Conservation (phyloP, 1,140 invertebrate species). For the Musca vetustissima region DNA sequence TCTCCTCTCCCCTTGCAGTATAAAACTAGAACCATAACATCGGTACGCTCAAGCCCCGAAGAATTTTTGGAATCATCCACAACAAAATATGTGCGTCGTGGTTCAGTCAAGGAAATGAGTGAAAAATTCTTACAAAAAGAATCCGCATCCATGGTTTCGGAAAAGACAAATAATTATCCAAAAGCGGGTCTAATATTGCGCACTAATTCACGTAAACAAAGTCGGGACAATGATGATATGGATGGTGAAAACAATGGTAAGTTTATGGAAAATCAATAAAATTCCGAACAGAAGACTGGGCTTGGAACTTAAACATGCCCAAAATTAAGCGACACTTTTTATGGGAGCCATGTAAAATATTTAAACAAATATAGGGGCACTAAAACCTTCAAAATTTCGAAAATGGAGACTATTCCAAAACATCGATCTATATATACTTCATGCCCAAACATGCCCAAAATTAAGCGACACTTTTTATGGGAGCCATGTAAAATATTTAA, state of each 20-base stretch:
- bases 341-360: too few relatives aligned
- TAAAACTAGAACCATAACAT: neutral
- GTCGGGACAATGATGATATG: conserved; percentile 37
- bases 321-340: too few relatives aligned
- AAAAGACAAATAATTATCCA: conserved; percentile 57
- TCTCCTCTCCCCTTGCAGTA: neutral
- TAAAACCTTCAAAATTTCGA: too few relatives aligned
- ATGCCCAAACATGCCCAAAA: too few relatives aligned
- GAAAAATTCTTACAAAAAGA: conserved; percentile 67
- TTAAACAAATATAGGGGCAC: too few relatives aligned
- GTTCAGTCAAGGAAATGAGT: conserved; percentile 70
- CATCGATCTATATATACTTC: too few relatives aligned
- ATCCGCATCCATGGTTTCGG: conserved; percentile 33
- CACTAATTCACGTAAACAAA: conserved; percentile 37
- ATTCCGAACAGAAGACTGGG: neutral
- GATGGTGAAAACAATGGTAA: conserved; percentile 40
- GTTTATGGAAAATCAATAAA: conserved; percentile 44
- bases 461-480: too few relatives aligned
- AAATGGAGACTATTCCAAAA: too few relatives aligned
- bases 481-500: too few relatives aligned
- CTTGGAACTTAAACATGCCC: too few relatives aligned
- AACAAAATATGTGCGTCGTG: conserved; percentile 61
- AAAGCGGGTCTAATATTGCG: conserved; percentile 70
- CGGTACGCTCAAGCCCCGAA: conserved; percentile 7
- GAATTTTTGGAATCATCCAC: conserved; percentile 33